phyloP scores from a whole-genome alignment of 2,113 vertebrate genomes.

The Zonotrichia leucophrys region DNA sequence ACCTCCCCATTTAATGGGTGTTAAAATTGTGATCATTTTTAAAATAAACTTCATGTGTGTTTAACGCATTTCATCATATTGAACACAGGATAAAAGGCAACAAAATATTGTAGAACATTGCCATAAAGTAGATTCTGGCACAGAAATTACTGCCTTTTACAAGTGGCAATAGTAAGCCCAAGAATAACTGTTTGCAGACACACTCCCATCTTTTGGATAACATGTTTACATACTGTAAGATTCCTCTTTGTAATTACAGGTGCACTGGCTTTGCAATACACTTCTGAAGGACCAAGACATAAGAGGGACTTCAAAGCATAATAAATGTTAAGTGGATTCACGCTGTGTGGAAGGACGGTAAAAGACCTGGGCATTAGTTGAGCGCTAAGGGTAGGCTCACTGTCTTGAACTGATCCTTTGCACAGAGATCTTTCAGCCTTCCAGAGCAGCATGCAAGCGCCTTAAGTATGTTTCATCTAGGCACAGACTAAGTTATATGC shows the following conservation, averaged over 20 bases:
- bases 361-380: neutral
- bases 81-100: neutral
- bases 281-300: neutral
- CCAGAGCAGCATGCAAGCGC: neutral
- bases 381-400: neutral
- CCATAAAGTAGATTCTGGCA: neutral
- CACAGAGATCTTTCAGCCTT: neutral
- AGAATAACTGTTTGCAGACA: neutral
- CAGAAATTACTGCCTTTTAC: neutral
- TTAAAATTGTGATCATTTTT: neutral
- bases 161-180: neutral
- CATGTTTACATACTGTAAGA: neutral
- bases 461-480: neutral
- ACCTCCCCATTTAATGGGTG: neutral
- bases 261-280: neutral
- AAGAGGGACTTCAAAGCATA: neutral
- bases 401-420: neutral
- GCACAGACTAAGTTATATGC: neutral
- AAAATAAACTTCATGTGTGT: neutral
- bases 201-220: neutral
- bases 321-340: neutral
- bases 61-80: neutral
- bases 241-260: neutral
- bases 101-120: neutral
- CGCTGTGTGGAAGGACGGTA: neutral